phyloP scores from a whole-genome alignment of 1,140 invertebrate genomes.

The Ditylenchus dipsaci region DNA sequence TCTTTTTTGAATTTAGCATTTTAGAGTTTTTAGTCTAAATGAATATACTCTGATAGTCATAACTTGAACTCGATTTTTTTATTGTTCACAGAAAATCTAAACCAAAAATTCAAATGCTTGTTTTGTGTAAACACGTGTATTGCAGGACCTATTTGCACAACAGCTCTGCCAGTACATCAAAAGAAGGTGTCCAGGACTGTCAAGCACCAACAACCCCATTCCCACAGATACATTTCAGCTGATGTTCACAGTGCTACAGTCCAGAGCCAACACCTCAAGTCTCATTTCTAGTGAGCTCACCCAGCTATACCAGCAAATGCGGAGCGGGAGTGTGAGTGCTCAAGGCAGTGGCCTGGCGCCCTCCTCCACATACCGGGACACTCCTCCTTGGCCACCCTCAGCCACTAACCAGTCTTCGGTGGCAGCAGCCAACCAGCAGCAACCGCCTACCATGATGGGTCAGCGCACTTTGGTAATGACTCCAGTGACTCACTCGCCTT shows the following conservation, averaged over 20 bases:
- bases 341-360: not conserved
- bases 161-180: conserved; percentile 39
- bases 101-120: no score
- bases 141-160: conserved; percentile 42
- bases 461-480: not conserved
- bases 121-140: not conserved
- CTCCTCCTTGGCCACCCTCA: not conserved
- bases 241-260: conserved; percentile 32
- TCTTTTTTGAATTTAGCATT: no score
- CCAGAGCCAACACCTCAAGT: conserved; percentile 25
- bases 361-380: not conserved
- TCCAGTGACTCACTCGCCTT: not conserved
- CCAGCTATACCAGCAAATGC: conserved; percentile 26
- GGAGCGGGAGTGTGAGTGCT: conserved; percentile 5
- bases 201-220: conserved; percentile 21
- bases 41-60: not conserved
- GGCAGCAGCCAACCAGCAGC: no score
- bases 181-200: conserved; percentile 16
- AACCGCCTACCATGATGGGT: not conserved
- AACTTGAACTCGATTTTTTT: no score
- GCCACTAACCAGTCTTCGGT: no score
- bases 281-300: conserved; percentile 21
- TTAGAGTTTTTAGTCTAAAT: no score
- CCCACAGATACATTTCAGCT: conserved; percentile 39
- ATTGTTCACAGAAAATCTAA: no score